Base-by-base conservation (phyloP, 2,888 invertebrate genomes). In the Tetragonula carbonaria region DNA sequence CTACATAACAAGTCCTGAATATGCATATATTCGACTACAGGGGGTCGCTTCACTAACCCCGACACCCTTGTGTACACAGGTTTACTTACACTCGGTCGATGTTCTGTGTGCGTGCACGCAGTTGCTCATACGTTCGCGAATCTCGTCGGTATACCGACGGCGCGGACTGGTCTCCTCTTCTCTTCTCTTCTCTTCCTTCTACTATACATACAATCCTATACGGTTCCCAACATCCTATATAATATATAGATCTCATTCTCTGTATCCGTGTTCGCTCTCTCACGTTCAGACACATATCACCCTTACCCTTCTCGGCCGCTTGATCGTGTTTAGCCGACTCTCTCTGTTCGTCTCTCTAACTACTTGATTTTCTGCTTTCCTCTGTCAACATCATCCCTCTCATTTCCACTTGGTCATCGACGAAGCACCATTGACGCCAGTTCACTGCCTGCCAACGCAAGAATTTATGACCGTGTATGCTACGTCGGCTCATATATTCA, bases 381-480 rank as follows among this genome's bases (percentile, higher is more conserved):
- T 65, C 18, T 28, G 67, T 65, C 81, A 38, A n/a, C 57, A 59
- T 78, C 73, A 13, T 75, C 86, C 33, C 84, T 81, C 86, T 84
- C 81, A 70, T 76, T 80, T 79, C 88, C 87, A 84, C 90, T 89
- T 86, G 92, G 88, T 88, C 90, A 91, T 90, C 92, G 89, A 80
- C 90, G 88, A 91, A 92, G 92, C 91, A 92, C 93, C 92, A 93
- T 94, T 93, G 92, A 93, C 91, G 91, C 93, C 93, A 93, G 92
- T 93, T 93, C 92, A 92, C 93, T 92, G 93, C 91, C 91, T 93
- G 92, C 91, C 91, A 86, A 65, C 92, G 88, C 90, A 87, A 88
- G 91, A 92, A 94, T 94, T 94, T 94, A 94, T 93, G 90, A 90
- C 88, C 91, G 90, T 91, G 91, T 92, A 91, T 87, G 87, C 88